phyloP scores from a whole-genome alignment of 2,113 vertebrate species.

The Rafetus swinhoei region DNA sequence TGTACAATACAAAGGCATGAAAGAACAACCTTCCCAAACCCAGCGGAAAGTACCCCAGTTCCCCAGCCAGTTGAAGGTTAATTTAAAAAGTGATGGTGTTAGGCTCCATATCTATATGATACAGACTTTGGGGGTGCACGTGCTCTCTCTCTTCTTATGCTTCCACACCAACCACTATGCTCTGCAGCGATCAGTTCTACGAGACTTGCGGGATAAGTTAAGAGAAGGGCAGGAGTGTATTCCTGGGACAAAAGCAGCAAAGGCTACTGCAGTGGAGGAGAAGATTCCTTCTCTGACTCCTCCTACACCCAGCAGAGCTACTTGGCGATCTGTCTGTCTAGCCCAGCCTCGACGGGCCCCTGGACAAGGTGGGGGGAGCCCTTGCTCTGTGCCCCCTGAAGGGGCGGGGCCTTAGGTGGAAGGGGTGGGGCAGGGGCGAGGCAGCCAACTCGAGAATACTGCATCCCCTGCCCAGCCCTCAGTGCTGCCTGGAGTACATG shows the following conservation, averaged over 20 bases:
- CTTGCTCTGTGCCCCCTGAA: too few species aligned
- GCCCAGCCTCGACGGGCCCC: too few species aligned
- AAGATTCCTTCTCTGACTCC: background rate
- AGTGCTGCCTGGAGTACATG: too few species aligned
- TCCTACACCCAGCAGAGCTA: background rate
- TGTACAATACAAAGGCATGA: background rate
- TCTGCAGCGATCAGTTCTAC: conserved; percentile 7
- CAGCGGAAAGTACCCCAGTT: background rate
- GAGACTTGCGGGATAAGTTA: background rate
- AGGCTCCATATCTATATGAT: background rate
- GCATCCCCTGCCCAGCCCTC: too few species aligned
- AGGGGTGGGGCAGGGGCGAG: too few species aligned
- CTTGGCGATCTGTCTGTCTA: background rate
- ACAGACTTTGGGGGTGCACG: background rate
- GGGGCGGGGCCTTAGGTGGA: too few species aligned
- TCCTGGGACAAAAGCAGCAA: background rate
- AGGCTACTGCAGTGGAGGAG: background rate
- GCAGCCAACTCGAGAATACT: too few species aligned
- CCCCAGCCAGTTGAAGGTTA: background rate
- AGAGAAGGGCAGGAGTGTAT: background rate
- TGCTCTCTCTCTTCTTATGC: background rate
- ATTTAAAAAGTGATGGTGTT: background rate
- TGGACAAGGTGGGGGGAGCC: too few species aligned
- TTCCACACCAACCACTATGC: conserved; percentile 25
- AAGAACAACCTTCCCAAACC: background rate